These are phyloP conservation scores for Thalassophryne amazonica DNA, from an alignment of 2,797 vertebrate genomes.

Conservation along the genomic window DNA sequence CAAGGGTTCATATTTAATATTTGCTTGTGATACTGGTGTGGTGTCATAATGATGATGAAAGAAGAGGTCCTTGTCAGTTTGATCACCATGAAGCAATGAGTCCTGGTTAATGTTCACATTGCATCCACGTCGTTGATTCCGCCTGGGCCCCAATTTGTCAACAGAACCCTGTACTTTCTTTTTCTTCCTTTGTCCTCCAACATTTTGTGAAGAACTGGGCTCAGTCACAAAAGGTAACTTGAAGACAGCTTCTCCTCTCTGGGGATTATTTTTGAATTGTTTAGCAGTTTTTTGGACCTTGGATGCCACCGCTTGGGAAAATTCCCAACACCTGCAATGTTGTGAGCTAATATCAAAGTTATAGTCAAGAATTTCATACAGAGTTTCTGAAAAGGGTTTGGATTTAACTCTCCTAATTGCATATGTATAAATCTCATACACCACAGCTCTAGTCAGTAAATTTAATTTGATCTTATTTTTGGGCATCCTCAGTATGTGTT, in stretches of 20 bases:
- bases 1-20: no score
- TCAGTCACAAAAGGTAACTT: slow-evolving; percentile 7
- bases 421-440: slow-evolving; percentile 18
- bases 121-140: no score
- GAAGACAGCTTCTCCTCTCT: background rate
- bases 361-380: slow-evolving; percentile 24
- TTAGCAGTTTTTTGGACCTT: background rate
- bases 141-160: no score
- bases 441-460: slow-evolving; percentile 4
- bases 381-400: background rate
- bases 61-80: no score
- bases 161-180: no score
- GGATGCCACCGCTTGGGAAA: background rate
- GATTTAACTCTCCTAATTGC: accelerated
- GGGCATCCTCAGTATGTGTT: background rate
- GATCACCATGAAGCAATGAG: no score
- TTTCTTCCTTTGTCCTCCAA: no score
- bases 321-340: slow-evolving; percentile 10
- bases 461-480: slow-evolving; percentile 15
- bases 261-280: accelerated
- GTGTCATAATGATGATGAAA: no score
- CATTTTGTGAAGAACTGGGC: no score
- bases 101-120: no score
- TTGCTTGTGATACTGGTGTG: no score
- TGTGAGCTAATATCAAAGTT: slow-evolving; percentile 39